Evolutionary conservation across 2,113 vertebrate species (phyloP).

Genomic region (Heptranchias perlo): DNA sequence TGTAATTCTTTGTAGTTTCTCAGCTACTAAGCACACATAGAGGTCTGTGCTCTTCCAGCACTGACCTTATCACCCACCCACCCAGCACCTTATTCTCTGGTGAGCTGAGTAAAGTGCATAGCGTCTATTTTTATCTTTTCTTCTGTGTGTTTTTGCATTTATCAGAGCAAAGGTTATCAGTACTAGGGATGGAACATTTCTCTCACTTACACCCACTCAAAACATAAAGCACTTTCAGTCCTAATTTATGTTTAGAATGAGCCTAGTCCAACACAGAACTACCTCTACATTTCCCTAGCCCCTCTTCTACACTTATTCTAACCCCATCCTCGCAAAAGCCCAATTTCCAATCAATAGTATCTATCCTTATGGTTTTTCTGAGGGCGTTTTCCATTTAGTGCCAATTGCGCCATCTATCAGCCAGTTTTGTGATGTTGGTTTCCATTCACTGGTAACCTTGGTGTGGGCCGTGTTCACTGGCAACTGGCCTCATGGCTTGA

Average conservation of each 20-base stretch:
- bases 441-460: not conserved
- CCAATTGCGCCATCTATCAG: not conserved
- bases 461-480: not conserved
- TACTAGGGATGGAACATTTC: not conserved
- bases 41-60: not conserved
- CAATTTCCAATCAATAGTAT: not conserved
- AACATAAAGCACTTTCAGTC: slow-evolving; percentile 22
- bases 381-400: not conserved
- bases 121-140: not conserved
- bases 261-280: not conserved
- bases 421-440: not conserved
- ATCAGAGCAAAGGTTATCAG: slow-evolving; percentile 21
- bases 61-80: not conserved
- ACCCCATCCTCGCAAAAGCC: not conserved
- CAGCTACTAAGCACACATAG: not conserved
- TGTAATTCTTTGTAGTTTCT: too few species aligned
- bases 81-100: slow-evolving; percentile 5
- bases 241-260: not conserved
- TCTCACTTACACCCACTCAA: slow-evolving; percentile 27
- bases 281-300: not conserved
- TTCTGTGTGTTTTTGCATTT: not conserved
- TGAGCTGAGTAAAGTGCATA: not conserved
- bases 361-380: not conserved
- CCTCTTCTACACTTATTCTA: not conserved
- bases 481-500: not conserved